Evolutionary conservation across 1,140 invertebrate genomes (phyloP).

Genomic region (Helicoverpa armigera): DNA sequence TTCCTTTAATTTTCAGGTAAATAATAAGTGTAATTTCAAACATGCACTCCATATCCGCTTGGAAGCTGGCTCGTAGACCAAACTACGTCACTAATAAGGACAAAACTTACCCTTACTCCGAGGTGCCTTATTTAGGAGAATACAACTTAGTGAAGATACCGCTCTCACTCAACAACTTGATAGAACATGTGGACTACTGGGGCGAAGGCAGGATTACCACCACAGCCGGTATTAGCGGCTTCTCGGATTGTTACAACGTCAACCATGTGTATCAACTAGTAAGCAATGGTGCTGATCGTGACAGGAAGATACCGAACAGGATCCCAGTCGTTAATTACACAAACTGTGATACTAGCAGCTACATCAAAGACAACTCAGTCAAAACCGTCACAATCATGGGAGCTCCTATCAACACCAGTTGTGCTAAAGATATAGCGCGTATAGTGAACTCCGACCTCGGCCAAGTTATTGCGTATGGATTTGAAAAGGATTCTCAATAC

Average conservation of each 20-base stretch:
- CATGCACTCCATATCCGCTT: constrained; percentile 33
- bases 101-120: constrained; percentile 58
- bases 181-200: constrained; percentile 63
- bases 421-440: constrained; percentile 56
- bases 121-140: constrained; percentile 57
- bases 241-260: constrained; percentile 59
- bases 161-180: constrained; percentile 14
- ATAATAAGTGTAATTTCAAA: neutral
- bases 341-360: constrained; percentile 56
- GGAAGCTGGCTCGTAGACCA: constrained; percentile 53
- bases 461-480: constrained; percentile 57
- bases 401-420: constrained; percentile 58
- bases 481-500: constrained; percentile 48
- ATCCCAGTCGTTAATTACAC: constrained; percentile 58
- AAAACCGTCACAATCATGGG: constrained; percentile 57
- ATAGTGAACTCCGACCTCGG: constrained; percentile 53
- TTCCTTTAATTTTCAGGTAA: constrained; percentile 1
- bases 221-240: constrained; percentile 47
- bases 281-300: constrained; percentile 54
- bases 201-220: constrained; percentile 57
- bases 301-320: constrained; percentile 61
- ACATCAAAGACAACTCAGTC: constrained; percentile 58
- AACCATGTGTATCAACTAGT: constrained; percentile 58
- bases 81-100: constrained; percentile 57
- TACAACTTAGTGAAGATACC: constrained; percentile 59